Evolutionary conservation across 2,113 vertebrate species (phyloP), one percentile per base, ranked within the genome.

Genomic region (Carettochelys insculpta): DNA sequence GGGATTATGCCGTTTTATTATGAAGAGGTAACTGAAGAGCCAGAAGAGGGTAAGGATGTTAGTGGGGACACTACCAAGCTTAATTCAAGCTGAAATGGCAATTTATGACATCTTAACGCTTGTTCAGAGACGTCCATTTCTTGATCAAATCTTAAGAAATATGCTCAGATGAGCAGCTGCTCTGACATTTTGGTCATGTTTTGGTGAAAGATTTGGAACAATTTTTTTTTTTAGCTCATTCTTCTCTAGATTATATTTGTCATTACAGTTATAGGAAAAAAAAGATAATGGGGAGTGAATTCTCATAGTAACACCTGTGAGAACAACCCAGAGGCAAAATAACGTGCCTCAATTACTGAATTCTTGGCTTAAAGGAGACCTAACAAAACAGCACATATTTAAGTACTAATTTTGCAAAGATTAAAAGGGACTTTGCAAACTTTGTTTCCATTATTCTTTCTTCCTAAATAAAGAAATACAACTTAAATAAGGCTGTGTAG

Each of bases 201-300:
- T 94, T 78, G 91, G 48, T 81, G 71, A 81, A 85, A 85, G 4
- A 10, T 76, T 84, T 85, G 73, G 87, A n/a, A 77, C 2, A 0
- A 73, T 89, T 79, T 54, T 27, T 89, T 93, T 58, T 75, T 93
- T 75, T n/a, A 89, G 71, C 81, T 83, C 78, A 73, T 91, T 1
- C 80, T 83, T 95, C 92, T 73, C 20, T 73, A 43, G n/a, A 73
- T 43, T 92, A 82, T 77, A 41, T 85, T 73, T 85, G 56, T 91
- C 47, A 5, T 56, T 41, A 43, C 2, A 77, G 73, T 77, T 90
- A 48, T 0, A 43, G n/a, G 68, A 43, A 84, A 78, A 89, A 80
- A 85, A 71, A 0, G 1, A 0, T 38, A 58, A 68, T 82, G 47
- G 50, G 29, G 68, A 68, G 27, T 77, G 83, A 73, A n/a, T 52